Evolutionary conservation across 2,888 invertebrate species (phyloP), one percentile per base, ranked within the genome.

Genomic region (Heliconius sara): DNA sequence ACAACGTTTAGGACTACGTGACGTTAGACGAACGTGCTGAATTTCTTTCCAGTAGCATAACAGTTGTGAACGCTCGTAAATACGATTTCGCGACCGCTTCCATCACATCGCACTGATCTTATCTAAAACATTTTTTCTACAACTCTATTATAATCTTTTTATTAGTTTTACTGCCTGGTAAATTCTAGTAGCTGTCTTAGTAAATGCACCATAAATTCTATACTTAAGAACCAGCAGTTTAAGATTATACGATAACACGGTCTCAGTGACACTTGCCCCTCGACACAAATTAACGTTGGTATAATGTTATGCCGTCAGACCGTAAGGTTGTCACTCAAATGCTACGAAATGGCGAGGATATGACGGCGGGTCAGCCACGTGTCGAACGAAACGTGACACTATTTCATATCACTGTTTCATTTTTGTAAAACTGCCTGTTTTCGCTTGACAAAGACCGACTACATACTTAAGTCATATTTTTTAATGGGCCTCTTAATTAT

Each of bases 331-430:
- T 94, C 95, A 94, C 93, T 95, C 95, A 95, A 95, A 92, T 93
- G 93, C 91, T 93, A 91, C 92, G 93, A 92, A 91, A 92, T 89
- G 89, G 91, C 89, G 89, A 91, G 90, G 91, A 90, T 93, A 93
- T 94, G 94, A 93, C 91, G 91, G 85, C 90, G 91, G 94, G 94
- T 95, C 94, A 95, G 89, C 93, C 94, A 94, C 89, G 93, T 94
- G 94, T 92, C 90, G 90, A 87, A 89, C 86, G 82, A 88, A 90
- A 93, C 93, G 92, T 93, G 93, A 92, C 90, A 91, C 85, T 92
- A 93, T 93, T 92, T 90, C 89, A 93, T 94, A 89, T 92, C 86
- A 87, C 90, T 86, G 91, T 93, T 92, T 94, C 94, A 89, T 88
- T 91, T 92, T 88, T 89, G 85, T 91, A 87, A 90, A 91, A 87